Base-by-base conservation (phyloP, 1,140 invertebrate genomes). In the Steinernema feltiae region DNA sequence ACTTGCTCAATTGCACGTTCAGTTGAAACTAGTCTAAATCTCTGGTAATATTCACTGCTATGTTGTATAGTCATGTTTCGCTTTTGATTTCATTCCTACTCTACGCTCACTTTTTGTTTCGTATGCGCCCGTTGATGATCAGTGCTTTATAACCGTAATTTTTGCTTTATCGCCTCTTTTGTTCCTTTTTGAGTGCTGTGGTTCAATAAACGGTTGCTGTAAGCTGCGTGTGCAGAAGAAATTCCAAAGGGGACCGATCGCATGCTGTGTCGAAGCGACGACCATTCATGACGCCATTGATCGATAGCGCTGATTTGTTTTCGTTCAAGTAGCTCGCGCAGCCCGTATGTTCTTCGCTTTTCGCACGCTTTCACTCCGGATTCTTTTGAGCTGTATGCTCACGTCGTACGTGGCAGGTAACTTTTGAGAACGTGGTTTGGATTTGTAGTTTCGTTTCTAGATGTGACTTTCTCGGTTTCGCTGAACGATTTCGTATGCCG, bases 11-110 rank as follows among this genome's bases (percentile, higher is more conserved):
- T n/a, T 46, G n/a, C 41, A 46, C n/a, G n/a, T 46, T 7, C 7
- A 46, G 41, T n/a, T 46, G 7, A 46, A n/a, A 46, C 41, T 63
- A 63, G 53, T 63, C 53, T 63, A n/a, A n/a, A n/a, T n/a, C n/a
- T n/a, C n/a, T n/a, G n/a, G n/a, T n/a, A 46, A n/a, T 46, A n/a
- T 12, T 46, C 41, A 46, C 41, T 46, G 41, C 41, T 46, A 46
- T 7, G 41, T n/a, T n/a, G n/a, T 41, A 7, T 41, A 18, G 35
- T 7, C 7, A 41, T 41, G 35, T 7, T 41, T 41, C 18, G 7
- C 7, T 41, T 41, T 7, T 18, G 7, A 7, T 18, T 18, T 41
- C 35, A 41, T 41, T 41, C 35, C 18, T 18, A 18, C 35, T 41
- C 18, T 41, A 41, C 35, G 7, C 18, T 41, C 35, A 41, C 35